Conservation (phyloP, 2,113 vertebrate genomes). For the Chrysochloris asiatica region DNA sequence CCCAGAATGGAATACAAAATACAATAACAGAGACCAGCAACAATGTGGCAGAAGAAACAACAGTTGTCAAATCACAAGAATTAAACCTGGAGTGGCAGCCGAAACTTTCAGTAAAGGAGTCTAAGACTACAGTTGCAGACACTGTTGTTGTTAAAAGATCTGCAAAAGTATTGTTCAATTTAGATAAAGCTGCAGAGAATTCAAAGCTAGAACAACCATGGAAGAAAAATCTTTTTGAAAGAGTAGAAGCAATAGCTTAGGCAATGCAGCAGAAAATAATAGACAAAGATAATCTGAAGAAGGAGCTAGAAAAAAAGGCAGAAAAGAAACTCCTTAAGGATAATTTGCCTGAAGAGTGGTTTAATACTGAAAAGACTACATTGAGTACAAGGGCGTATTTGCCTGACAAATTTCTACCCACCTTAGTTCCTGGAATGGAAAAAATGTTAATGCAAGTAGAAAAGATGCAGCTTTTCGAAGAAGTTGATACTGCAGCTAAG, state of each 20-base stretch:
- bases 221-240: constrained; percentile 79
- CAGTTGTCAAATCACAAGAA: too few species aligned
- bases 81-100: neutral
- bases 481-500: constrained; percentile 48
- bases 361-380: constrained; percentile 76
- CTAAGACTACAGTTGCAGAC: neutral
- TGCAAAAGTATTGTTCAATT: constrained; percentile 6
- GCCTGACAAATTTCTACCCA: constrained; percentile 88
- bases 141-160: constrained; percentile 51
- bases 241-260: constrained; percentile 80
- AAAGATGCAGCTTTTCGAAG: constrained; percentile 80
- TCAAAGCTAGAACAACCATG: constrained; percentile 56
- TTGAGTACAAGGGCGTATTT: constrained; percentile 81
- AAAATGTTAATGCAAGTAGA: constrained; percentile 83
- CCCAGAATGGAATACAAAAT: too few species aligned
- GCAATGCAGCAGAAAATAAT: constrained; percentile 79
- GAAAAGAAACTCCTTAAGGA: constrained; percentile 74
- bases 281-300: constrained; percentile 61
- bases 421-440: constrained; percentile 83
- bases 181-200: neutral
- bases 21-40: too few species aligned
- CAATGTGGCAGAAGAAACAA: too few species aligned
- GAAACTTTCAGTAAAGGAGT: neutral
- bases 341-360: constrained; percentile 83
- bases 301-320: constrained; percentile 73